Percentiles rank a stretch among this genome's conserved stretches.
Evolutionary conservation across 2,888 invertebrate species (phyloP).

Genomic region (Timandra comae): DNA sequence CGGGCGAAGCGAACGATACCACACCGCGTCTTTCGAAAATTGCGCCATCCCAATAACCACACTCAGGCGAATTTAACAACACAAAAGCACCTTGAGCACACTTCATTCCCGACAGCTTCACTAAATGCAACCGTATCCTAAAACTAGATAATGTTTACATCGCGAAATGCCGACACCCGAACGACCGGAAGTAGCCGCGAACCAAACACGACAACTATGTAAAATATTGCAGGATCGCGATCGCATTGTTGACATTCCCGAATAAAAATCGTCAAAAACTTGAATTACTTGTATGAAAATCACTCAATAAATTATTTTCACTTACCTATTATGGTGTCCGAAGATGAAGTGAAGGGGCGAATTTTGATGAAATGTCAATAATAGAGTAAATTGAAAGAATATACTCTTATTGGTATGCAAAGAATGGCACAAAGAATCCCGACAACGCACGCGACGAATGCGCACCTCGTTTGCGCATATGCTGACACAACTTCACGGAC

Average conservation of each 20-base stretch:
- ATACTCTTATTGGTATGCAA: constrained; percentile 92
- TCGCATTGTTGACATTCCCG: constrained; percentile 85
- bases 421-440: constrained; percentile 98
- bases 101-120: constrained; percentile 69
- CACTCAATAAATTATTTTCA: constrained; percentile 74
- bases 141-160: constrained; percentile 76
- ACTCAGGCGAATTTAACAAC: constrained; percentile 75
- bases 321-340: constrained; percentile 84
- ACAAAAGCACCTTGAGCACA: constrained; percentile 74
- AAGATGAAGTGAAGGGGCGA: constrained; percentile 79
- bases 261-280: constrained; percentile 79
- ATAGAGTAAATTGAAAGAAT: constrained; percentile 84
- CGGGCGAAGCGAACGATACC: constrained; percentile 74
- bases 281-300: constrained; percentile 79
- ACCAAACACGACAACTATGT: constrained; percentile 86
- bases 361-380: constrained; percentile 81
- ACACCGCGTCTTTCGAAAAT: constrained; percentile 79
- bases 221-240: constrained; percentile 86
- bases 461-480: constrained; percentile 89
- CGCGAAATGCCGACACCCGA: constrained; percentile 75
- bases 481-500: constrained; percentile 82
- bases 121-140: constrained; percentile 60
- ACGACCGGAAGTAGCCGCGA: constrained; percentile 77
- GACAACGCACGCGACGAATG: constrained; percentile 93
- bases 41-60: constrained; percentile 76